Evolutionary conservation across 23 tunicate species (phyloP).

Genomic region (Trididemnum miniatum): DNA sequence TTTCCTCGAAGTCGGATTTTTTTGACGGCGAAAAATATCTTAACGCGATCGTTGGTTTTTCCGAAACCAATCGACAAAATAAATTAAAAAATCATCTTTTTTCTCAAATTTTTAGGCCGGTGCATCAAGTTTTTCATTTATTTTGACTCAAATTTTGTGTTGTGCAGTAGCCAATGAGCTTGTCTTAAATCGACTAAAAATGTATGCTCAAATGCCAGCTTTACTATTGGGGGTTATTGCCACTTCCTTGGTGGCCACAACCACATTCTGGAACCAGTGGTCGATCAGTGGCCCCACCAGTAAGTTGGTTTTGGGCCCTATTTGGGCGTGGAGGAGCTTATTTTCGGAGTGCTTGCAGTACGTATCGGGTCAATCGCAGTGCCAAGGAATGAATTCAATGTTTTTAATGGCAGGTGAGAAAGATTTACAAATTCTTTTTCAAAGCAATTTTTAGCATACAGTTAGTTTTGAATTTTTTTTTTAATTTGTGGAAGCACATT

Average conservation of each 20-base stretch:
- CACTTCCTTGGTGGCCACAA: slow-evolving; percentile 4
- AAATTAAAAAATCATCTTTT: too few relatives aligned
- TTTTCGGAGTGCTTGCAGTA: slow-evolving; percentile 59
- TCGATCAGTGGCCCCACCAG: slow-evolving; percentile 35
- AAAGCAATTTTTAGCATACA: not conserved
- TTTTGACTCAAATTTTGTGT: too few relatives aligned
- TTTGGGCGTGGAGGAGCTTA: slow-evolving; percentile 63
- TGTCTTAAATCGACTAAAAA: too few relatives aligned
- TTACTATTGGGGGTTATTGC: slow-evolving; percentile 11
- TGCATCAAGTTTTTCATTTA: too few relatives aligned
- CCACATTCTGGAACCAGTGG: slow-evolving; percentile 51
- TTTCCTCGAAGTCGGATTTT: too few relatives aligned
- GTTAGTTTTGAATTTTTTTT: not conserved
- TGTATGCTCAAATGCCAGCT: slow-evolving; percentile 15
- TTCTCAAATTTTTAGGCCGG: too few relatives aligned
- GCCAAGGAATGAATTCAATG: slow-evolving; percentile 46
- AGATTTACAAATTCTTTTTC: too few relatives aligned
- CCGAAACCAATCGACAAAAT: too few relatives aligned
- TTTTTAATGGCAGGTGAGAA: slow-evolving; percentile 15
- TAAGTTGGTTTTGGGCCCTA: slow-evolving; percentile 13
- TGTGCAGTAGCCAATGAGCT: too few relatives aligned
- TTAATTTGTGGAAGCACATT: too few relatives aligned
- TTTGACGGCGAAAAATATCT: too few relatives aligned
- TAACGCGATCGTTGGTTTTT: too few relatives aligned
- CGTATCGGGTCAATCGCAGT: slow-evolving; percentile 49